A percentile compares a stretch with the other conserved stretches of the same genome.
Conservation (phyloP, 2,888 invertebrate species). For the Sesia bembeciformis region DNA sequence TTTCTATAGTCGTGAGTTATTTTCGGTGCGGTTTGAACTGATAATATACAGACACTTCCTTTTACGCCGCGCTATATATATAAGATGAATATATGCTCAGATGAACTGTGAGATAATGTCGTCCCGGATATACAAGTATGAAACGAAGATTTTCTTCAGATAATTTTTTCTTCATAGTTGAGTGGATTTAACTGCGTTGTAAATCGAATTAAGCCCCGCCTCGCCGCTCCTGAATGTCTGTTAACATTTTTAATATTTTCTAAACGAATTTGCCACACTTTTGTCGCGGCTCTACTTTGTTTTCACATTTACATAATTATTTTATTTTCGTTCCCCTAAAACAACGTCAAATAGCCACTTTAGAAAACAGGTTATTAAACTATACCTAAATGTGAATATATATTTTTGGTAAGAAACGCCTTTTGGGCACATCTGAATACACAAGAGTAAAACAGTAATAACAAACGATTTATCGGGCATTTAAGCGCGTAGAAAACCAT, state of each 20-base stretch:
- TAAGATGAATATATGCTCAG: background rate
- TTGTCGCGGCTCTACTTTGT: background rate
- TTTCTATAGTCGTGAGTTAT: no score
- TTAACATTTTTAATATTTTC: slow-evolving; percentile 15
- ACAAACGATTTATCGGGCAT: slow-evolving; percentile 38
- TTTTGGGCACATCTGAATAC: slow-evolving; percentile 20
- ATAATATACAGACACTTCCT: no score
- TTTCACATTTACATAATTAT: background rate
- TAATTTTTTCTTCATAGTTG: background rate
- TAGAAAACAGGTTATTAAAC: background rate
- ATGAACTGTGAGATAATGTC: background rate
- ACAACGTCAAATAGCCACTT: background rate
- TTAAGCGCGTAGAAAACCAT: slow-evolving; percentile 38
- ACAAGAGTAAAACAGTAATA: slow-evolving; percentile 37
- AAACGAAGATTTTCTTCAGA: background rate
- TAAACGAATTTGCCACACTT: slow-evolving; percentile 5
- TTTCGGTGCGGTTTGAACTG: no score
- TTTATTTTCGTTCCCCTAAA: background rate
- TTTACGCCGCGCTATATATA: no score
- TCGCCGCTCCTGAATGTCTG: slow-evolving; percentile 19
- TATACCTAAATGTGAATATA: no score
- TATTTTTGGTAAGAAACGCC: background rate
- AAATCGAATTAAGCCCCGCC: slow-evolving; percentile 21
- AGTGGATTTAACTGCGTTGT: slow-evolving; percentile 16
- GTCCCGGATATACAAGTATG: background rate